Percentiles rank a stretch among this genome's conserved stretches.
Evolutionary conservation across 2,797 vertebrate genomes (phyloP).

Genomic region (Lithobates sylvaticus): DNA sequence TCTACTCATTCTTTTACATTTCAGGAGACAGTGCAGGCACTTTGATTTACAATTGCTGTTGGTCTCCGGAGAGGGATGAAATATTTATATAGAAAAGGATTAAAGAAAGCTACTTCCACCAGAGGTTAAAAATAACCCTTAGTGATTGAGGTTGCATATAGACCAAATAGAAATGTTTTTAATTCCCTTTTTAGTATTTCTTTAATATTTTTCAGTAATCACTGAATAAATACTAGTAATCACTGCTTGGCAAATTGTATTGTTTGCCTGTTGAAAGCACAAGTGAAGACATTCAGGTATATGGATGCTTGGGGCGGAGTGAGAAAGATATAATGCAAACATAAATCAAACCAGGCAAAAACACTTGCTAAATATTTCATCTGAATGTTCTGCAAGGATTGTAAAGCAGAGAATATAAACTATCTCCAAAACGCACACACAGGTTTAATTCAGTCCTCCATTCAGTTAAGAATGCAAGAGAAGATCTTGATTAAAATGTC

Average conservation of each 20-base stretch:
- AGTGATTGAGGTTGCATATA: background rate
- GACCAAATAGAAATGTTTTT: background rate
- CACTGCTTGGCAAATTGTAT: conserved; percentile 9
- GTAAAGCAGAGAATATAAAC: conserved; percentile 36
- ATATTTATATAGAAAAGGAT: background rate
- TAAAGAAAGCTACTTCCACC: background rate
- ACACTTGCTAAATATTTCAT: conserved; percentile 65
- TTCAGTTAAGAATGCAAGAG: conserved; percentile 63
- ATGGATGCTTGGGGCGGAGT: background rate
- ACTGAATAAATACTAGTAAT: conserved; percentile 20
- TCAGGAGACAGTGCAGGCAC: too few relatives aligned
- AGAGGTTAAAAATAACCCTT: background rate
- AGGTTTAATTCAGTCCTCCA: conserved; percentile 70
- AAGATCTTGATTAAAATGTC: conserved; percentile 66
- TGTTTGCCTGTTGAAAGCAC: background rate
- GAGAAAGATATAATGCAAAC: conserved; percentile 29
- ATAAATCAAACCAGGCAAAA: conserved; percentile 40
- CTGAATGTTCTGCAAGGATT: conserved; percentile 40
- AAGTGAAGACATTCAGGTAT: background rate
- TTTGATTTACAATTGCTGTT: too few relatives aligned
- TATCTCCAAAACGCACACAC: conserved; percentile 41
- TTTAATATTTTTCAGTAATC: conserved; percentile 4
- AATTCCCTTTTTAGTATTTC: background rate
- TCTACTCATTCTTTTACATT: too few relatives aligned
- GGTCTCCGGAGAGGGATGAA: too few relatives aligned